Evolutionary conservation across 53 echinoderm and acorn worm species (phyloP), one percentile per base, ranked within the genome.

Genomic region (Hippasteria phrygiana): DNA sequence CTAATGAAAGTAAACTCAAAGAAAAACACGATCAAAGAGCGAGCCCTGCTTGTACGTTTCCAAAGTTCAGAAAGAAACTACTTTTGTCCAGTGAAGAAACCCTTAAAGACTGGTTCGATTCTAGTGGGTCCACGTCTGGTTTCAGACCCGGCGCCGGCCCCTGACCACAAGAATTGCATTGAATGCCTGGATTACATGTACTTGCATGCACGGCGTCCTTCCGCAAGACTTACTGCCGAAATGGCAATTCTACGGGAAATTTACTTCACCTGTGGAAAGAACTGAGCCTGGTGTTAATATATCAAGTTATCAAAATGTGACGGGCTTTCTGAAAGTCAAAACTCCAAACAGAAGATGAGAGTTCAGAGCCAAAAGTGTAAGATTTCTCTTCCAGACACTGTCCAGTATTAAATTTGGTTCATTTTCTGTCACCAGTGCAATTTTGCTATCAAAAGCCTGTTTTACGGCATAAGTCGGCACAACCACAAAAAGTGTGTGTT

Each of bases 271-370:
- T 32, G 59, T 53, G 17, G 46, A 76, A 26, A 76, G 17, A 51
- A 50, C 50, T 76, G 29, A 8, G 38, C 18, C 24, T 39, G n/a
- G 43, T 33, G 34, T 43, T 13, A 24, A 48, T 43, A 43, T 43
- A 43, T 10, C 32, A 13, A 76, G 35, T 51, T 48, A 48, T 12
- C 50, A 78, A 54, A 55, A 1, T 33, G 78, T 78, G 78, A 78
- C 78, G 78, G 78, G 78, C 78, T 78, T 78, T 78, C 78, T 78
- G 78, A 35, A 59, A 55, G 78, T 59, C 22, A 62, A 37, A n/a
- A 47, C 51, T 10, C 51, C 14, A 51, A 51, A 8, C 51, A 51
- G 59, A 14, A 59, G 54, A 16, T 20, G 59, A 24, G 3, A 59
- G 59, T 59, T 59, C 26, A 59, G 59, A 7, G 26, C 26, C 47